These are phyloP conservation scores for Bombus waltoni DNA, from an alignment of 1,140 invertebrate genomes.

Conservation along the genomic window DNA sequence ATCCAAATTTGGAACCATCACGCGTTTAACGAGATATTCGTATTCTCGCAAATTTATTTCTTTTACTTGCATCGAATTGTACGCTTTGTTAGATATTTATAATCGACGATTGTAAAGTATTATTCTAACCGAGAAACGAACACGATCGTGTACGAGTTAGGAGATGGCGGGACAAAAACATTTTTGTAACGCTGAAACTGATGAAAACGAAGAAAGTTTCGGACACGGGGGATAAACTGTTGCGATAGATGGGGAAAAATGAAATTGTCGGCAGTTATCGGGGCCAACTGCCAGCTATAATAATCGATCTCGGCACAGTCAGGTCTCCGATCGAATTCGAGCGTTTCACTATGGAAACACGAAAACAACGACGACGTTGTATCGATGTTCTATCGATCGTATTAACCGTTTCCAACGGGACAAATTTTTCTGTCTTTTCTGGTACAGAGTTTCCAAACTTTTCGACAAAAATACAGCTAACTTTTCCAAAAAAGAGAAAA, in stretches of 20 bases:
- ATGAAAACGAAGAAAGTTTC: constrained; percentile 11
- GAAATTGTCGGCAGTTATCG: constrained; percentile 62
- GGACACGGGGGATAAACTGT: background rate
- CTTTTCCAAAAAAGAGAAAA: background rate
- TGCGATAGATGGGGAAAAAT: constrained; percentile 46
- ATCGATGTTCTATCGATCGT: background rate
- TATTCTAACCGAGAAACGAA: too few relatives aligned
- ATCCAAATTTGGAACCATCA: too few relatives aligned
- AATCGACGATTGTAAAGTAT: too few relatives aligned
- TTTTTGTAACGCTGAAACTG: background rate
- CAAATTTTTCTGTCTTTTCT: background rate
- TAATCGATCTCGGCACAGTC: constrained; percentile 55
- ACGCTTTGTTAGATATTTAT: too few relatives aligned
- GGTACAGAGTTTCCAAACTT: background rate
- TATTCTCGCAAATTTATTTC: too few relatives aligned
- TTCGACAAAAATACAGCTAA: background rate
- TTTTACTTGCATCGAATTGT: too few relatives aligned
- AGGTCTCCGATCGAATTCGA: constrained; percentile 40
- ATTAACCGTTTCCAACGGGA: constrained; percentile 13
- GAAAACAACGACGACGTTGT: constrained; percentile 24
- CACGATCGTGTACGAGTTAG: too few relatives aligned
- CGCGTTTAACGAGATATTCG: too few relatives aligned
- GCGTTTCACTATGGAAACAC: constrained; percentile 1
- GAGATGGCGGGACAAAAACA: too few relatives aligned
- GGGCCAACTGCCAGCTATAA: constrained; percentile 57